A percentile compares a stretch with the other conserved stretches of the same genome.
Evolutionary conservation across 2,888 invertebrate species (phyloP).

Genomic region (Zhuqinia jingwanae): DNA sequence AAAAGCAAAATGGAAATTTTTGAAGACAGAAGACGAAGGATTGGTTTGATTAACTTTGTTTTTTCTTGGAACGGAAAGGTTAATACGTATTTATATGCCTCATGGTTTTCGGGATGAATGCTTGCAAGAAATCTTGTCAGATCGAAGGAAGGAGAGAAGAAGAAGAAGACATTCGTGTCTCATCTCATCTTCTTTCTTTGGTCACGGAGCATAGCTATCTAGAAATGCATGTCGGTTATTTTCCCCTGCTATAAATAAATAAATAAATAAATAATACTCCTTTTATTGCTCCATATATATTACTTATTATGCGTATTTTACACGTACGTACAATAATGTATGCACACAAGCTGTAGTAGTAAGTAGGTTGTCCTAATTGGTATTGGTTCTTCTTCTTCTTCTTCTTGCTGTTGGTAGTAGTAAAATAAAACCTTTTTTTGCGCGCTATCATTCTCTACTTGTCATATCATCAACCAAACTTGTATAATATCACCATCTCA

Average conservation of each 20-base stretch:
- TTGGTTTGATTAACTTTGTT: slow-evolving; percentile 73
- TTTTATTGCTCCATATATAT: slow-evolving; percentile 17
- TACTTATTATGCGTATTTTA: neutral
- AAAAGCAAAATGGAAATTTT: slow-evolving; percentile 33
- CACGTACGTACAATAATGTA: neutral
- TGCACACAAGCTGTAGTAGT: too few relatives aligned
- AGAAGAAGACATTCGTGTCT: slow-evolving; percentile 58
- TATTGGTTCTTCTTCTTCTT: neutral
- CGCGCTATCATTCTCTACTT: neutral
- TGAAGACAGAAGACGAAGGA: slow-evolving; percentile 46
- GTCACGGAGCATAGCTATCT: slow-evolving; percentile 73
- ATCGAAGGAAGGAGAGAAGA: slow-evolving; percentile 44
- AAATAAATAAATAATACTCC: slow-evolving; percentile 33
- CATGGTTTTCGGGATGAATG: slow-evolving; percentile 73
- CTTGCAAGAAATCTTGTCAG: slow-evolving; percentile 70
- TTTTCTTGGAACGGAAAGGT: slow-evolving; percentile 72
- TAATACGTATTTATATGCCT: slow-evolving; percentile 72
- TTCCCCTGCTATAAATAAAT: slow-evolving; percentile 51
- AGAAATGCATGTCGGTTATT: slow-evolving; percentile 58
- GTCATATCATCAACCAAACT: too few relatives aligned
- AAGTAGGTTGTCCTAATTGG: too few relatives aligned
- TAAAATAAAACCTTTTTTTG: too few relatives aligned
- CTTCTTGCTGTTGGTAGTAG: neutral
- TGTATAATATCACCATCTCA: too few relatives aligned
- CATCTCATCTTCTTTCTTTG: slow-evolving; percentile 67